Percentiles rank a stretch among this genome's conserved stretches.
phyloP scores from a whole-genome alignment of 2,797 vertebrate species.

The Paramormyrops hopkinsi region DNA sequence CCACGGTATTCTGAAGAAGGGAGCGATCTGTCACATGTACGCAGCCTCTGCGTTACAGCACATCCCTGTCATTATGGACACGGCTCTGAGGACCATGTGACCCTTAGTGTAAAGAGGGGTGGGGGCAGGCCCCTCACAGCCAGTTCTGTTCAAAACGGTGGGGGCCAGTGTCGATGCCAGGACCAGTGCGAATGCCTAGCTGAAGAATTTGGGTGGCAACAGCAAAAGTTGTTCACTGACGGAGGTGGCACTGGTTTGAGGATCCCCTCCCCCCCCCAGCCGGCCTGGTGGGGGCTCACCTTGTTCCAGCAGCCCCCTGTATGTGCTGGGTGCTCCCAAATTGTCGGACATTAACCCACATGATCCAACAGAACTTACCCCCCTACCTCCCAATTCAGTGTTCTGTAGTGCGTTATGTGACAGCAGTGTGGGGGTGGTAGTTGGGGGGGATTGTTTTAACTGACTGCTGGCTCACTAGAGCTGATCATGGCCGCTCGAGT shows the following conservation, averaged over 20 bases:
- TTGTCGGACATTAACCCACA: neutral
- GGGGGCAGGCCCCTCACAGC: neutral
- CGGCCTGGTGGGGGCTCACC: neutral
- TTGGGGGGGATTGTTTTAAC: constrained; percentile 40
- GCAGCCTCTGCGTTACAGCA: neutral
- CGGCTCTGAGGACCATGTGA: neutral
- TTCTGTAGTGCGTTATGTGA: neutral
- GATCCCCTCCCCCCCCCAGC: neutral
- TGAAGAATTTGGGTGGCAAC: neutral
- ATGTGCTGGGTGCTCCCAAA: neutral
- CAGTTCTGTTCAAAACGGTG: neutral
- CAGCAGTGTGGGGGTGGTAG: neutral
- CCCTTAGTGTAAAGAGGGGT: neutral
- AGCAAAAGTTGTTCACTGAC: neutral
- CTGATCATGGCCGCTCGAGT: constrained; percentile 78
- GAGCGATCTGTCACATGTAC: neutral
- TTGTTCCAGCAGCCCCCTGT: neutral
- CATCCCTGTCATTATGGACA: neutral
- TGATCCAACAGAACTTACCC: neutral
- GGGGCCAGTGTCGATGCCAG: neutral
- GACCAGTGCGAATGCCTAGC: neutral
- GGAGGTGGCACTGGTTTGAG: neutral
- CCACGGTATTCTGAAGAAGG: neutral
- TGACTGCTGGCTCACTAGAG: constrained; percentile 54
- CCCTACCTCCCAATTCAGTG: neutral